These are phyloP conservation scores for Cydia strobilella DNA, from an alignment of 1,140 invertebrate genomes.

Conservation along the genomic window DNA sequence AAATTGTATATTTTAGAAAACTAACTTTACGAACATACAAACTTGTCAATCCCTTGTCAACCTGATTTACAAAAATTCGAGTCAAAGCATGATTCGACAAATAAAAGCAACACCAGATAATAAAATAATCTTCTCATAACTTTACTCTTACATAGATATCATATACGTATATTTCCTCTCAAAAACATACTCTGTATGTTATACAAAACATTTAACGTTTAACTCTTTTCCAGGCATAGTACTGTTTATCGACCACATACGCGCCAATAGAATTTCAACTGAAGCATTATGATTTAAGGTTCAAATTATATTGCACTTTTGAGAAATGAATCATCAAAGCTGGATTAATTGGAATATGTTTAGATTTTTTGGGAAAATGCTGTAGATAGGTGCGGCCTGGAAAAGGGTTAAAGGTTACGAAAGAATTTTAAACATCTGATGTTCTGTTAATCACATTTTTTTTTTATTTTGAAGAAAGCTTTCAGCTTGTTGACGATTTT, in stretches of 20 bases:
- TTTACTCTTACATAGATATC: not conserved
- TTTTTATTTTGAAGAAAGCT: not conserved
- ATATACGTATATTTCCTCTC: not conserved
- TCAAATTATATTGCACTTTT: no score
- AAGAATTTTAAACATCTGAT: conserved; percentile 11
- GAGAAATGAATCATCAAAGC: no score
- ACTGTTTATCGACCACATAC: no score
- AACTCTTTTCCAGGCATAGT: no score
- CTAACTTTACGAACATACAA: not conserved
- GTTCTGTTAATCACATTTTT: not conserved
- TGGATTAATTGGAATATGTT: no score
- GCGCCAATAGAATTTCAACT: no score
- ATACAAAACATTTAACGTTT: not conserved
- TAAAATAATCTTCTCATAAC: not conserved
- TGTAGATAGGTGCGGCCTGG: no score
- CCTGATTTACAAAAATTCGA: not conserved
- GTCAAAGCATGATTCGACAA: not conserved
- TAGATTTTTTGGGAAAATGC: no score
- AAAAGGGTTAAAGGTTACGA: not conserved
- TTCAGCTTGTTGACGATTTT: not conserved
- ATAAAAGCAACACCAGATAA: not conserved
- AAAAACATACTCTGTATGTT: not conserved
- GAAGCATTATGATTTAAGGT: no score
- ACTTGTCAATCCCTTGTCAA: not conserved
- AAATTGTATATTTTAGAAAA: conserved; percentile 3